phyloP scores from a whole-genome alignment of 2,113 vertebrate genomes.

The Tringa solitaria region DNA sequence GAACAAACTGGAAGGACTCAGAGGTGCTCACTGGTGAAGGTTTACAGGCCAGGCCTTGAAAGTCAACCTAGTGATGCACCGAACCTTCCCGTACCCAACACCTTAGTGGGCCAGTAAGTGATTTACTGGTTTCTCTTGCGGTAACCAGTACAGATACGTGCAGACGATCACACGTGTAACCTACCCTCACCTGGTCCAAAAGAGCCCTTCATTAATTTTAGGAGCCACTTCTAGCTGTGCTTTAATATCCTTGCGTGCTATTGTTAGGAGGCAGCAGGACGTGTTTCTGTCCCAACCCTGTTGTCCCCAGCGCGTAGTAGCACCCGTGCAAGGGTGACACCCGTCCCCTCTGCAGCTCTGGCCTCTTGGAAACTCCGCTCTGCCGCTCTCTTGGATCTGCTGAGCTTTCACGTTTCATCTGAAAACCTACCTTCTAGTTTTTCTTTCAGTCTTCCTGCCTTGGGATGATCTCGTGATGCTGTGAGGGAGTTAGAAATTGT shows the following conservation, averaged over 20 bases:
- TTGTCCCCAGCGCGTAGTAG: not conserved
- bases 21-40: not conserved
- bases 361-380: not conserved
- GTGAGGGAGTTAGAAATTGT: not conserved
- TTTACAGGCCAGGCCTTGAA: not conserved
- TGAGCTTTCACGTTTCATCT: not conserved
- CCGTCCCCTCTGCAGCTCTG: not conserved
- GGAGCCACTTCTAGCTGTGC: not conserved
- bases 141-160: too few relatives aligned
- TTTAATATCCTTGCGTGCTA: not conserved
- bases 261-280: not conserved
- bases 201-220: not conserved
- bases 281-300: not conserved
- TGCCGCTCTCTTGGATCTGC: not conserved
- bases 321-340: not conserved
- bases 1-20: not conserved
- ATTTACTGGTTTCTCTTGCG: not conserved
- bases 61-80: too few relatives aligned
- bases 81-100: too few relatives aligned
- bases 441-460: not conserved
- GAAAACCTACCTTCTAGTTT: not conserved
- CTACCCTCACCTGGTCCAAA: not conserved
- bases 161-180: not conserved
- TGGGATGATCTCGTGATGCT: not conserved
- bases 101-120: accelerated